Evolutionary conservation across 2,797 vertebrate species (phyloP), one percentile per base, ranked within the genome.

Genomic region (Denticeps clupeoides): DNA sequence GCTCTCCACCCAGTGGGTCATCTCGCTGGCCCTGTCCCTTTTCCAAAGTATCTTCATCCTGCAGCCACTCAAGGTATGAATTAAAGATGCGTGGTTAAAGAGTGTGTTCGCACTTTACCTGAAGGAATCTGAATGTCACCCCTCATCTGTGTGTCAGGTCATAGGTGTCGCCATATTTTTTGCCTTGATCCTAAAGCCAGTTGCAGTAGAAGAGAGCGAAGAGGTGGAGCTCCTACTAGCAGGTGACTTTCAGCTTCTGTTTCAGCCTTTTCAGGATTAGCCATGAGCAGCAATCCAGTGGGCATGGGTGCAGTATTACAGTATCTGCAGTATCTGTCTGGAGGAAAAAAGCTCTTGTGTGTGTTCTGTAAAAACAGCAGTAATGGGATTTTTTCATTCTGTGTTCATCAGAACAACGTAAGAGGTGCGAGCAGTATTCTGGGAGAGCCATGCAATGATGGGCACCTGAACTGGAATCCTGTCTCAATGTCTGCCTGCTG

Each of bases 21-120:
- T 88, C 59, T 85, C 87, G 45, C 71, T 88, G 61, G 77, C 70
- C 3, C 63, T 87, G 16, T 86, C 87, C 1, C 80, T 89, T 18
- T 84, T 89, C 62, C 80, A 89, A 60, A 89, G 86, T 64, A 87
- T 89, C 66, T 88, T 89, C 49, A 74, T 89, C 51, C 64, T 88
- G 56, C 87, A 89, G 65, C 87, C 87, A 25, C 80, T 89, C 13
- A 89, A 88, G 82, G 87, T 87, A 29, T 41, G 62, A 51, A 33
- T 15, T 3, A 23, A 10, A 3, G 6, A 15, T 5, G 24, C 12
- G 24, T 24, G 12, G 3, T 7, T 22, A 11, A n/a, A 3, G n/a
- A n/a, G n/a, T n/a, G n/a, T n/a, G n/a, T n/a, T n/a, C n/a, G n/a
- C n/a, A n/a, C n/a, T n/a, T n/a, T n/a, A n/a, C n/a, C n/a, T n/a